phyloP scores from a whole-genome alignment of 1,140 invertebrate genomes.

The Rhagoletis zephyria region DNA sequence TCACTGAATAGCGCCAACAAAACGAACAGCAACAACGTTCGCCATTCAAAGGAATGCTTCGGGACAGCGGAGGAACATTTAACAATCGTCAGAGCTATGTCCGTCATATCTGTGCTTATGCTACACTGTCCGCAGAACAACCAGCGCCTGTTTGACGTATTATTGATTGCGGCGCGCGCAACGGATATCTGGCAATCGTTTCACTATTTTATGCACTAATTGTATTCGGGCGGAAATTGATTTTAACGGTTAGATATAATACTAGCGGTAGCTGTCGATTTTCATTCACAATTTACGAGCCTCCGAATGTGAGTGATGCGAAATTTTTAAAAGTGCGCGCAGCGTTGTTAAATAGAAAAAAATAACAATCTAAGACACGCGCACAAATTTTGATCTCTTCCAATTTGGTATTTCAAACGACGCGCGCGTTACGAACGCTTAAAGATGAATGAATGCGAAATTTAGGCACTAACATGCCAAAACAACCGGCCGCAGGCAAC shows the following conservation, averaged over 20 bases:
- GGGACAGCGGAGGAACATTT: background rate
- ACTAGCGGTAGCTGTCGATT: background rate
- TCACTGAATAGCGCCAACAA: background rate
- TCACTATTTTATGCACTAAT: conserved; percentile 7
- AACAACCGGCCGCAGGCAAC: background rate
- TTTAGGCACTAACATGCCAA: background rate
- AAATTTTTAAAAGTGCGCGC: background rate
- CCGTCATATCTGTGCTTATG: background rate
- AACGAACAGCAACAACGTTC: background rate
- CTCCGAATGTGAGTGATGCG: no score
- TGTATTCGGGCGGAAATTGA: background rate
- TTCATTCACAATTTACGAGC: no score
- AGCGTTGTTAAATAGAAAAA: background rate
- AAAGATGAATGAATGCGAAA: conserved; percentile 28
- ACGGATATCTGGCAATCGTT: conserved; percentile 7
- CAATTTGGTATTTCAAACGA: background rate
- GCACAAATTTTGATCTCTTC: background rate
- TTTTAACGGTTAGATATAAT: background rate
- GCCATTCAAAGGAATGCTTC: background rate
- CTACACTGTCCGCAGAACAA: background rate
- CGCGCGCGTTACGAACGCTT: background rate
- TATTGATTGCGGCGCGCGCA: background rate
- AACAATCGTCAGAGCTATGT: no score
- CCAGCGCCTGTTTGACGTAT: background rate
- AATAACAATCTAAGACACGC: background rate